Base-by-base conservation (phyloP, 2,113 vertebrate genomes). In the Nannospalax galili region DNA sequence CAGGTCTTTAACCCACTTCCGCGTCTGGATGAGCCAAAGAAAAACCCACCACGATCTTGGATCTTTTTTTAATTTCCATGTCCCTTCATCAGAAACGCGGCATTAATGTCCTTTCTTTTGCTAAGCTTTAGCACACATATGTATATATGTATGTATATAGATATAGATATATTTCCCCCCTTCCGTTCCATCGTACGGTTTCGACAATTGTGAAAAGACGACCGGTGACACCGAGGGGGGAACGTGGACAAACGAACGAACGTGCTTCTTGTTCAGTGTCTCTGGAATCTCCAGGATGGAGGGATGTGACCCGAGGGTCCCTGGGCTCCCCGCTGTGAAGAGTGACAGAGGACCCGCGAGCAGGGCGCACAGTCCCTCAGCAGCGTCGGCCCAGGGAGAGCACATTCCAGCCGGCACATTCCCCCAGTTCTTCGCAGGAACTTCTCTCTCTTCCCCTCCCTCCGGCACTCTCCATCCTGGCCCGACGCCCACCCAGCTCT, bases 361-460 rank as follows among this genome's bases (percentile, higher is more conserved):
- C 85, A 52, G 77, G 92, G 67, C 86, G 67, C 81, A 15, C 79
- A 48, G 75, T 60, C 88, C 73, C 56, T 17, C 48, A 1, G 91
- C 70, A 78, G 85, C 84, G 65, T 7, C 14, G 73, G 69, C 48
- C n/a, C 14, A 8, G 4, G 42, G 14, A 56, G 84, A 52, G 84
- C 1, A 93, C 20, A 92, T 92, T 87, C 93, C 94, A 81, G 88
- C 74, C 42, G 77, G 87, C 97, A 94, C 97, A 97, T 98, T 98
- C 98, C 98, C 98, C 92, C 98, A 97, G 97, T 96, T 95, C 95
- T 98, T 84, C 95, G 3, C 52, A 58, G 84, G 94, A 97, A 97
- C 98, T 98, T 98, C 95, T n/a, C 17, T 24, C 67, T 78, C 92
- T 80, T 52, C 91, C 67, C 79, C 92, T 97, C 97, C 96, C 95